Evolutionary conservation across 2,113 vertebrate species (phyloP).

Genomic region (Corythornis vintsioides): DNA sequence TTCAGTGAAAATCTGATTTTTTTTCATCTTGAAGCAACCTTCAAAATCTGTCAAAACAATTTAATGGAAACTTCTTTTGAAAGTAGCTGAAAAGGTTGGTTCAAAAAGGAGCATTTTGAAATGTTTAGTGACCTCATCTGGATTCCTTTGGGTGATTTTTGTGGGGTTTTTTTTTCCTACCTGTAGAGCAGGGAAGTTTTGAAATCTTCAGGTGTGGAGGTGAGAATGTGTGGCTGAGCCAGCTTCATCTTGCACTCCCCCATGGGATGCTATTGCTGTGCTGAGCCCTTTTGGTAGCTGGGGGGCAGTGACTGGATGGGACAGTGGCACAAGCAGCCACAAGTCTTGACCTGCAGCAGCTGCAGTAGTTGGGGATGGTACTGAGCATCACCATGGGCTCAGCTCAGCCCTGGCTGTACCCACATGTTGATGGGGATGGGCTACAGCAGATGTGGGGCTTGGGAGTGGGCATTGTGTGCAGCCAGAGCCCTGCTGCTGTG

Average conservation of each 20-base stretch:
- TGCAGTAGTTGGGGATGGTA: neutral
- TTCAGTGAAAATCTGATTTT: neutral
- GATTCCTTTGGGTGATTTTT: neutral
- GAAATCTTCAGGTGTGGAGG: neutral
- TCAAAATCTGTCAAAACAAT: slow-evolving; percentile 15
- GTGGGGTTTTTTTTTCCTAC: neutral
- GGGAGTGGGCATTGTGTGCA: fast-evolving
- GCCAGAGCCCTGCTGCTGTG: neutral
- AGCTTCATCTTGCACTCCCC: neutral
- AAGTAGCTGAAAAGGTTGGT: neutral
- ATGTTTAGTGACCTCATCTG: neutral
- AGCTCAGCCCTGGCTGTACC: neutral
- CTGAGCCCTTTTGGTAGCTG: neutral
- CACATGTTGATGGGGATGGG: fast-evolving
- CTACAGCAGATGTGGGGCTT: fast-evolving
- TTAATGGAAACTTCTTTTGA: neutral
- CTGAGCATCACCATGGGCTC: fast-evolving
- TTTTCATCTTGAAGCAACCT: neutral
- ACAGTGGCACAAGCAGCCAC: neutral
- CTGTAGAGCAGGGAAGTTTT: neutral
- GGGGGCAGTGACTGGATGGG: neutral
- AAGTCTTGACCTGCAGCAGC: neutral
- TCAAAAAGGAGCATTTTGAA: neutral
- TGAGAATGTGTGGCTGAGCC: neutral
- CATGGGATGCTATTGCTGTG: neutral